Evolutionary conservation across 92 coral and sea anemone genomes (phyloP), one percentile per base, ranked within the genome.

Genomic region (Palythoa heliodiscus): DNA sequence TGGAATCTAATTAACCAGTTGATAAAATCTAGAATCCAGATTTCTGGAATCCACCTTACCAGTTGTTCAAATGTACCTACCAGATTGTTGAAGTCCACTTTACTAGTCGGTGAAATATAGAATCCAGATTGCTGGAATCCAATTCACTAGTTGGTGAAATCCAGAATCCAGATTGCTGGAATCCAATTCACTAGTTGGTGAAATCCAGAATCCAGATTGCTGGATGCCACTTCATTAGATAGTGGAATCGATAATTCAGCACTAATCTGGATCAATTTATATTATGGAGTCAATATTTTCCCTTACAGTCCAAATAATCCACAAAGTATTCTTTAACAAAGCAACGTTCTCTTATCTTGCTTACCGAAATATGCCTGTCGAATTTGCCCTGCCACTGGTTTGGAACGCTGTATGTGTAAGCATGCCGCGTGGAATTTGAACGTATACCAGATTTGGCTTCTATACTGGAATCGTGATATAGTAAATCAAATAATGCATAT

Each of bases 311-410:
- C 48, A 43, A 43, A 43, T 43, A 2, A 43, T 43, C 5, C 48
- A 43, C 48, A 43, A 4, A 43, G 48, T 29, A 29, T 29, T 29
- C 35, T 29, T 29, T 43, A 43, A 43, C 48, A 4, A 43, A 43
- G 48, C 8, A 43, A 43, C 48, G 48, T 43, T 43, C 8, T 43
- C 6, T 1, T 43, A 43, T 43, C 13, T 29, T 69, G 77, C 89
- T 57, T 60, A 96, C 98, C 91, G 87, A 75, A 37, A 96, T 89
- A 11, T 68, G 79, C 14, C 55, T 85, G 17, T 91, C 76, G 80
- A 83, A 91, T 52, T 81, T 94, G 60, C 98, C 98, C 76, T 97
- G 99, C 93, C 93, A 97, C 19, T 97, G 99, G 75, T 92, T 90
- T 1, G 98, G 93, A 10, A 97, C 98, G 19, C 63, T 61, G 71